Percentiles rank a stretch among this genome's conserved stretches.
Evolutionary conservation across 2,888 invertebrate genomes (phyloP).

Genomic region (Geotrupes spiniger): DNA sequence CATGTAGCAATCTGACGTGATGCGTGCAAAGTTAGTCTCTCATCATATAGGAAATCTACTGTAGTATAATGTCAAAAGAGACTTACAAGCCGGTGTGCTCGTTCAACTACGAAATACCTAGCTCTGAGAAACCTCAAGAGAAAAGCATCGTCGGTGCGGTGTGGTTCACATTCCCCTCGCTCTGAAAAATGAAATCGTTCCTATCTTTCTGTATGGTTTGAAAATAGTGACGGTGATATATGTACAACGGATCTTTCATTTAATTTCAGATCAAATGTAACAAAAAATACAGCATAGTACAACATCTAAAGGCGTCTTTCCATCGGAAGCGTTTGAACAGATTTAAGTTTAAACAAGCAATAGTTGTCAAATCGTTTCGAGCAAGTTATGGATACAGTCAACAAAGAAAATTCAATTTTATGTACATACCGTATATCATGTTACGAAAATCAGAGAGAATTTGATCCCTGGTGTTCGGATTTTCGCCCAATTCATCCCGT

Average conservation of each 20-base stretch:
- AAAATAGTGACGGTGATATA: conserved; percentile 3
- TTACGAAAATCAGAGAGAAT: conserved; percentile 71
- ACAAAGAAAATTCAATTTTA: not conserved
- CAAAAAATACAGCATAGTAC: no score
- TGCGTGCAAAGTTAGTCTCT: not conserved
- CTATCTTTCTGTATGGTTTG: no score
- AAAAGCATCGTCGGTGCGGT: conserved; percentile 74
- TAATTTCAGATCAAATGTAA: no score
- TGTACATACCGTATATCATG: conserved; percentile 66
- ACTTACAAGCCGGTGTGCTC: conserved; percentile 73
- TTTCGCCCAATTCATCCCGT: conserved; percentile 65
- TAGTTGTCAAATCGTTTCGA: not conserved
- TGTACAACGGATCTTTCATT: no score
- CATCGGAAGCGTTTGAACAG: no score
- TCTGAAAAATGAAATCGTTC: conserved; percentile 55
- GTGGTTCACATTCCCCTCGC: conserved; percentile 70
- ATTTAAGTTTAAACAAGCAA: no score
- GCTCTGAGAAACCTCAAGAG: conserved; percentile 72
- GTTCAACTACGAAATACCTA: conserved; percentile 67
- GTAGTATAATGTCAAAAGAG: not conserved
- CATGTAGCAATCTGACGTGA: not conserved
- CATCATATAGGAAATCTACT: no score
- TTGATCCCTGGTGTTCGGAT: conserved; percentile 64
- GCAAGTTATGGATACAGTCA: no score
- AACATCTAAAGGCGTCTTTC: no score